Evolutionary conservation across 2,113 vertebrate genomes (phyloP).

Genomic region (Coregonus clupeaformis): DNA sequence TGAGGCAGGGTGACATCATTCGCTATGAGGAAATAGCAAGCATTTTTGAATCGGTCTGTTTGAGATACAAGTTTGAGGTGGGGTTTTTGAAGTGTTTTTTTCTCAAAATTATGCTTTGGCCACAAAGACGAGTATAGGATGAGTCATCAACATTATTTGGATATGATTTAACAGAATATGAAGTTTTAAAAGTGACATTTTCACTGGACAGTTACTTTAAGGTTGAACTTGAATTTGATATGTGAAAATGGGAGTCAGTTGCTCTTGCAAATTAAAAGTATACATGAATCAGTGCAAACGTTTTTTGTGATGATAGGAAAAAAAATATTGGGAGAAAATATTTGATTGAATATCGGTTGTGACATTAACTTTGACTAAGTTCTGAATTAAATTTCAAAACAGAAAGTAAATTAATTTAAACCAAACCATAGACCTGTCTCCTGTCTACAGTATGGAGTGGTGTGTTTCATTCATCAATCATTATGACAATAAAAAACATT

Average conservation of each 20-base stretch:
- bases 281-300: slow-evolving; percentile 67
- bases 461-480: slow-evolving; percentile 12
- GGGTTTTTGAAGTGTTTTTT: too few relatives aligned
- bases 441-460: slow-evolving; percentile 27
- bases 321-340: slow-evolving; percentile 79
- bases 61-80: too few relatives aligned
- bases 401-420: slow-evolving; percentile 71
- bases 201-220: slow-evolving; percentile 9
- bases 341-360: slow-evolving; percentile 54
- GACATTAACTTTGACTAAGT: slow-evolving; percentile 64
- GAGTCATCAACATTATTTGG: too few relatives aligned
- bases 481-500: not conserved
- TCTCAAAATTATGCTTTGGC: too few relatives aligned
- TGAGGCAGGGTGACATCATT: too few relatives aligned
- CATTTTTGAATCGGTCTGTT: too few relatives aligned
- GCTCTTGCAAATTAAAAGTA: slow-evolving; percentile 68
- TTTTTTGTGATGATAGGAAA: slow-evolving; percentile 83
- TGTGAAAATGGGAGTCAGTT: slow-evolving; percentile 62
- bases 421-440: slow-evolving; percentile 52
- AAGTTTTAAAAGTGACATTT: too few relatives aligned
- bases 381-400: slow-evolving; percentile 53
- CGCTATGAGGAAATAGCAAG: too few relatives aligned
- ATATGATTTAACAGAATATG: too few relatives aligned
- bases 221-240: slow-evolving; percentile 68
- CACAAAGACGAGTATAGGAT: too few relatives aligned